Evolutionary conservation across 2,113 vertebrate genomes (phyloP), one percentile per base, ranked within the genome.

Genomic region (Hippocampus barbouri): DNA sequence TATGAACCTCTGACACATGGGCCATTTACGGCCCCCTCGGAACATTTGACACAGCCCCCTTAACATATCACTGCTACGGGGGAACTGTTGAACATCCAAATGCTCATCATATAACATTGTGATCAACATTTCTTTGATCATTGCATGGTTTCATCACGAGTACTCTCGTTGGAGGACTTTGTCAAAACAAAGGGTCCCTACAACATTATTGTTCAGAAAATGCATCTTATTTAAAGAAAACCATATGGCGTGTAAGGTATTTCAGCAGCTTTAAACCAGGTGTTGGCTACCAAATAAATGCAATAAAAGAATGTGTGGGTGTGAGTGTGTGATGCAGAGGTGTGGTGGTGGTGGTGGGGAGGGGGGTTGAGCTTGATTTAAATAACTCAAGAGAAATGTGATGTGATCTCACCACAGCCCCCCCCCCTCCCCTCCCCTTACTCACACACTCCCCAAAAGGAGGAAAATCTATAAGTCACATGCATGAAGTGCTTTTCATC

Each of bases 401-500:
- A 86, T 89, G 88, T 88, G 83, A 85, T 86, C 70, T 80, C 70
- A 80, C 79, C 71, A 64, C 60, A 69, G 80, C 81, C 74, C 70
- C 81, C 62, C 63, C 14, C 61, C 61, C 74, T 69, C 81, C 62
- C 63, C 14, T 34, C 61, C 34, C 38, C 2, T 8, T 23, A 14
- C 40, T 15, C 41, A 47, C 23, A 23, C 59, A 61, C 59, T 61
- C 27, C 27, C 59, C 75, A 49, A 79, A 83, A 74, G 7, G 69
- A 83, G 70, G 78, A 79, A 63, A 84, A 91, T 89, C 88, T 85
- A 91, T 91, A 88, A 89, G 81, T 76, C 88, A 85, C 79, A 83
- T 88, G 82, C 76, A 84, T 89, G 71, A 86, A 89, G 85, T 89
- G 87, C 86, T 83, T 89, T 91, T 87, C 83, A 86, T 89, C 87